phyloP scores from a whole-genome alignment of 2,797 vertebrate genomes.

The Thunnus albacares region DNA sequence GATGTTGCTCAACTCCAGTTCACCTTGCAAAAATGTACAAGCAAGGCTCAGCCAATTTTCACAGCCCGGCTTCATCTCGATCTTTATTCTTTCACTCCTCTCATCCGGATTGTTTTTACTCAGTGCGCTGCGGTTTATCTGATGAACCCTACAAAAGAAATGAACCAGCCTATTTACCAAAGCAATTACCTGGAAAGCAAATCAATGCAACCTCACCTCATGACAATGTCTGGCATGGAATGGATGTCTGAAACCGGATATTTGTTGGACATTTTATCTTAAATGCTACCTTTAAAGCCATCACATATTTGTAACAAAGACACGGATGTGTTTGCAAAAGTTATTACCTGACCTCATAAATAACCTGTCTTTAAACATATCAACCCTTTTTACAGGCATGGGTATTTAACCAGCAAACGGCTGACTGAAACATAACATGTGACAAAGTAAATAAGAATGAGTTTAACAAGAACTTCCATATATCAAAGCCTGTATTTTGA shows the following conservation, averaged over 20 bases:
- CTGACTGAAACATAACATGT: neutral
- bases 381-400: slow-evolving; percentile 29
- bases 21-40: slow-evolving; percentile 11
- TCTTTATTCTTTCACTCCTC: neutral
- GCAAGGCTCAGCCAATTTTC: neutral
- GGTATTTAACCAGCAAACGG: slow-evolving; percentile 42
- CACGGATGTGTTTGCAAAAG: slow-evolving; percentile 47
- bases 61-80: neutral
- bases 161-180: slow-evolving; percentile 14
- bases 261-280: slow-evolving; percentile 46
- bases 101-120: neutral
- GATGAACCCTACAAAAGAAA: neutral
- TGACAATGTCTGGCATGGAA: neutral
- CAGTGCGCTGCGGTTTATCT: neutral
- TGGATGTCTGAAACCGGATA: slow-evolving; percentile 34
- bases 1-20: slow-evolving; percentile 2
- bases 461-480: slow-evolving; percentile 36
- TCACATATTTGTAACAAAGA: slow-evolving; percentile 24
- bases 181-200: slow-evolving; percentile 13
- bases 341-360: slow-evolving; percentile 41
- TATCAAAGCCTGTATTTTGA: slow-evolving; percentile 7
- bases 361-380: slow-evolving; percentile 18
- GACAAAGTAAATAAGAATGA: slow-evolving; percentile 48
- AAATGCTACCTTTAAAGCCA: slow-evolving; percentile 9
- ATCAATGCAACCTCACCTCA: slow-evolving; percentile 6